These are phyloP conservation scores for Myzus persicae DNA, from an alignment of 1,140 invertebrate genomes.

Conservation along the genomic window DNA sequence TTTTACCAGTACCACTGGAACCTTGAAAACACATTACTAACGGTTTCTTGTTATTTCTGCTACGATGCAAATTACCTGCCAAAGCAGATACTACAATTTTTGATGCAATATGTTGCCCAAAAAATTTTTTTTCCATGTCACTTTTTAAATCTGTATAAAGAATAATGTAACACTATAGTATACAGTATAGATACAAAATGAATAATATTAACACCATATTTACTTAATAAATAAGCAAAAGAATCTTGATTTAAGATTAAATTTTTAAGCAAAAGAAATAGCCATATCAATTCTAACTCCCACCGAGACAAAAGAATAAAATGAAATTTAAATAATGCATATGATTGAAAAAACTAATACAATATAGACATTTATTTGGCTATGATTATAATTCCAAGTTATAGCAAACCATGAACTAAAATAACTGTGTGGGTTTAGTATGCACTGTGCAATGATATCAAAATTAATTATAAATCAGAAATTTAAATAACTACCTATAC, in stretches of 20 bases:
- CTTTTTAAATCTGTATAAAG: slow-evolving; percentile 63
- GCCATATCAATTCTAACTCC: too few relatives aligned
- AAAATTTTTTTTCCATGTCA: slow-evolving; percentile 65
- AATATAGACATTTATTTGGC: too few relatives aligned
- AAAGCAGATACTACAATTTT: slow-evolving; percentile 69
- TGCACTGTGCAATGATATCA: too few relatives aligned
- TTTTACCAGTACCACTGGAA: slow-evolving; percentile 85
- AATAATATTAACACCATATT: not conserved
- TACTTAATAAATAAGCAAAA: not conserved
- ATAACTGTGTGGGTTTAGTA: too few relatives aligned
- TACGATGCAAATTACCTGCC: slow-evolving; percentile 66
- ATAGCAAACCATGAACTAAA: too few relatives aligned
- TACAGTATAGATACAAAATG: not conserved
- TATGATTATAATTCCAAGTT: too few relatives aligned
- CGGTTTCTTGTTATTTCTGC: slow-evolving; percentile 69
- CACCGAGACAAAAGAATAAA: not conserved
- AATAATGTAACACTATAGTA: not conserved
- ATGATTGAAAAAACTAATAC: too few relatives aligned
- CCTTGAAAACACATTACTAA: slow-evolving; percentile 82
- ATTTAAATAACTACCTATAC: too few relatives aligned
- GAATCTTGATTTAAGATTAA: not conserved
- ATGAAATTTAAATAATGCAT: not conserved
- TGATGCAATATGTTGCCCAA: slow-evolving; percentile 74
- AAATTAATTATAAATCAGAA: too few relatives aligned
- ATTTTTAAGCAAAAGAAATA: not conserved